A percentile compares a stretch with the other conserved stretches of the same genome.
Evolutionary conservation across 2,888 invertebrate species (phyloP).

Genomic region (Crossocerus cetratus): DNA sequence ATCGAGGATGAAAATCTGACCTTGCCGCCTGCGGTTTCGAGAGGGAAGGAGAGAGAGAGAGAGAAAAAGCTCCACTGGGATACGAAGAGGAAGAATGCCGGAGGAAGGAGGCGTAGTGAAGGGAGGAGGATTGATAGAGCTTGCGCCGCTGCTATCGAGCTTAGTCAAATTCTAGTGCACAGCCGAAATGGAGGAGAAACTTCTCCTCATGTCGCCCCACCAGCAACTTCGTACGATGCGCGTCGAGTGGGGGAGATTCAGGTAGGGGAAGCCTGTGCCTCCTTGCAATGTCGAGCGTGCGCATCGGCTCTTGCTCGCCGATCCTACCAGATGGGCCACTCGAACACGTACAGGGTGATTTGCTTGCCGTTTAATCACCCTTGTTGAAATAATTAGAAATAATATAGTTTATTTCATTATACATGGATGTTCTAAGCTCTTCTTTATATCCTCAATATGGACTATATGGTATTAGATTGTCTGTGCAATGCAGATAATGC

Average conservation of each 20-base stretch:
- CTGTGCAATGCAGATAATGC: too few relatives aligned
- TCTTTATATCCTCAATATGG: too few relatives aligned
- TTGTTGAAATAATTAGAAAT: too few relatives aligned
- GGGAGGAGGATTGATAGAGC: slow-evolving; percentile 37
- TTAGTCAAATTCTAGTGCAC: slow-evolving; percentile 69
- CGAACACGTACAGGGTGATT: too few relatives aligned
- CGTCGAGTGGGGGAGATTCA: slow-evolving; percentile 22
- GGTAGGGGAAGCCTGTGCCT: slow-evolving; percentile 15
- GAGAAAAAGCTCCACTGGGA: slow-evolving; percentile 13
- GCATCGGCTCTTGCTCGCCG: slow-evolving; percentile 35
- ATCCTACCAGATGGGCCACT: slow-evolving; percentile 53
- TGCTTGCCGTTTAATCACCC: too few relatives aligned
- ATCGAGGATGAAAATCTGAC: slow-evolving; percentile 37
- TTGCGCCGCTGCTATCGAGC: slow-evolving; percentile 55
- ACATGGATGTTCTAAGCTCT: too few relatives aligned
- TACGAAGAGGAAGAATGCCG: slow-evolving; percentile 10
- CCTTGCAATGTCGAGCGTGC: slow-evolving; percentile 56
- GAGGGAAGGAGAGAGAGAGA: slow-evolving; percentile 8
- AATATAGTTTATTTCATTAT: too few relatives aligned
- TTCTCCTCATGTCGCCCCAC: slow-evolving; percentile 22
- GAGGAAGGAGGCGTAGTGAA: slow-evolving; percentile 8
- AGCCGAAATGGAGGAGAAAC: slow-evolving; percentile 61
- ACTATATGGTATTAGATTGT: too few relatives aligned
- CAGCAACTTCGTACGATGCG: slow-evolving; percentile 17
- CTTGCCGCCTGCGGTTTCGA: slow-evolving; percentile 22